phyloP scores from a whole-genome alignment of 2,113 vertebrate genomes.

The Ornithorhynchus anatinus region DNA sequence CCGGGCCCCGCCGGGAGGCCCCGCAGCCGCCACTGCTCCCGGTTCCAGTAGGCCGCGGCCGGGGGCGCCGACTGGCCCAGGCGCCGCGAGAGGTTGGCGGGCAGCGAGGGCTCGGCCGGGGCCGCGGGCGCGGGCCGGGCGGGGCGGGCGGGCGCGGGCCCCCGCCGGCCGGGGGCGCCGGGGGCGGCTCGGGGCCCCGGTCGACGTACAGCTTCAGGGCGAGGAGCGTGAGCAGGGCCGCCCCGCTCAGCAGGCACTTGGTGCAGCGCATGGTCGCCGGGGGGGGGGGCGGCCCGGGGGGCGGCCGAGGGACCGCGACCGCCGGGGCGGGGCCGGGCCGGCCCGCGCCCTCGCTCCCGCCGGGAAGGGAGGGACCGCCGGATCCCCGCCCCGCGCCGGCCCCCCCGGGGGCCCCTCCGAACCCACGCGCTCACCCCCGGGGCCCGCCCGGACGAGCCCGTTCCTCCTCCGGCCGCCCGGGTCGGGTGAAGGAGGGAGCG shows the following conservation, averaged over 20 bases:
- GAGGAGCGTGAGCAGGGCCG: conserved; percentile 58
- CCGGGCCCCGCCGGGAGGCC: conserved; percentile 32
- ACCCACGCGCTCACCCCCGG: too few relatives aligned
- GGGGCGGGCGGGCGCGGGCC: not conserved
- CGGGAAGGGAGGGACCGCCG: not conserved
- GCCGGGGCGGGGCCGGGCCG: not conserved
- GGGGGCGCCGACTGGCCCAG: conserved; percentile 31
- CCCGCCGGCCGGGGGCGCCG: not conserved
- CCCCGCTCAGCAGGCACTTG: conserved; percentile 57
- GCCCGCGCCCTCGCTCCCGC: conserved; percentile 10
- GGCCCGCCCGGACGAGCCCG: not conserved
- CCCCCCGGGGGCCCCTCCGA: conserved; percentile 1
- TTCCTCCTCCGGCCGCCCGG: conserved; percentile 14
- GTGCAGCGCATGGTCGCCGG: conserved; percentile 51
- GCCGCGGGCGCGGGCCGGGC: not conserved
- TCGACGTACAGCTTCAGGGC: conserved; percentile 67
- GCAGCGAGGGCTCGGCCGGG: conserved; percentile 4
- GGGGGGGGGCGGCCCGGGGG: not conserved
- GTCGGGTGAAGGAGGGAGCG: conserved; percentile 5
- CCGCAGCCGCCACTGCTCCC: conserved; percentile 72
- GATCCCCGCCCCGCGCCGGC: not conserved
- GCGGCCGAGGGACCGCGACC: not conserved
- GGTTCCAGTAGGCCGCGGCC: conserved; percentile 79
- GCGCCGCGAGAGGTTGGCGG: not conserved
- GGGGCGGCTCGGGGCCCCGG: conserved; percentile 30